Conservation (phyloP, 2,797 vertebrate species). For the Poecile montanus region DNA sequence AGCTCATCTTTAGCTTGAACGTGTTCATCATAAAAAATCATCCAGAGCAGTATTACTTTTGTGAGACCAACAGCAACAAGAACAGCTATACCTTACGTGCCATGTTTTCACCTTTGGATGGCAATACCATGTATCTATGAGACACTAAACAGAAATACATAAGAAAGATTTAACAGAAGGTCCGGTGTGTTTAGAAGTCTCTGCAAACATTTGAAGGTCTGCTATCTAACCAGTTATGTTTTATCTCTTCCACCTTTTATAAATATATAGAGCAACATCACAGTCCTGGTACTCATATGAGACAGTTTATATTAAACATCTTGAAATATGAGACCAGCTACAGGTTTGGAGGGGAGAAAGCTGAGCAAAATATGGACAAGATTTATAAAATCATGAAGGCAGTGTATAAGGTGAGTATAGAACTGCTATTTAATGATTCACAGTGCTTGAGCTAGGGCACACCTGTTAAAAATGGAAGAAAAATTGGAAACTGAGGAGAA, state of each 20-base stretch:
- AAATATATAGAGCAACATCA: not conserved
- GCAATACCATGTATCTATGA: not conserved
- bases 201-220: not conserved
- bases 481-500: not conserved
- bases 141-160: not conserved
- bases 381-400: not conserved
- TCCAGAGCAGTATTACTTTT: not conserved
- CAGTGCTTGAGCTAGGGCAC: not conserved
- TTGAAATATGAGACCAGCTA: not conserved
- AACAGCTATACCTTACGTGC: not conserved
- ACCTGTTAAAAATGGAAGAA: not conserved
- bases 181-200: not conserved
- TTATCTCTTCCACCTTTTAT: not conserved
- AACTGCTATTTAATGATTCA: not conserved
- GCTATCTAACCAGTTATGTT: not conserved
- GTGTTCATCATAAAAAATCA: not conserved
- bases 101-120: not conserved
- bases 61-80: not conserved
- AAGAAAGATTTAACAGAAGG: not conserved
- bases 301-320: not conserved
- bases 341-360: not conserved
- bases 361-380: not conserved
- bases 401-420: not conserved
- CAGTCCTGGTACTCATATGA: fast-evolving
- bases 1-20: not conserved